Evolutionary conservation across 2,888 invertebrate species (phyloP).

Genomic region (Heterodera filipjevi): DNA sequence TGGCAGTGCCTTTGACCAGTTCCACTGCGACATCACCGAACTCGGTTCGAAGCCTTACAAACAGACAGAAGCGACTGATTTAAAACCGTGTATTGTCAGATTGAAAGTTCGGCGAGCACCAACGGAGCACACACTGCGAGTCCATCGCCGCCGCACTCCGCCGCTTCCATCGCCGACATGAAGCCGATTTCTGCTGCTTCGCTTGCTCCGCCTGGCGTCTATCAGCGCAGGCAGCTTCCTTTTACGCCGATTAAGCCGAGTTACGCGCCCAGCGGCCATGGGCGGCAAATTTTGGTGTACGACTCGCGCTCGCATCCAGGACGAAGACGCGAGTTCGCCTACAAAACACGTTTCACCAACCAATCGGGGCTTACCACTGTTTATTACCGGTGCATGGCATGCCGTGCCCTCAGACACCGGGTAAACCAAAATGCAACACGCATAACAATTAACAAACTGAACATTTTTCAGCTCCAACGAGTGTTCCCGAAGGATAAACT

Average conservation of each 20-base stretch:
- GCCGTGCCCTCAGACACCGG: slow-evolving; percentile 50
- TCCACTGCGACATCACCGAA: slow-evolving; percentile 26
- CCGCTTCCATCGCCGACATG: slow-evolving; percentile 8
- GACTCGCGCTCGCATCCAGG: slow-evolving; percentile 50
- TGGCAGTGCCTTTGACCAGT: slow-evolving; percentile 2
- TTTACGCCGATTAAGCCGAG: slow-evolving; percentile 28
- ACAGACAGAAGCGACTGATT: neutral
- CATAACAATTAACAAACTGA: neutral
- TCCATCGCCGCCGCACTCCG: slow-evolving; percentile 6
- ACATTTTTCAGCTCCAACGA: slow-evolving; percentile 44
- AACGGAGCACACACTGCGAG: slow-evolving; percentile 6
- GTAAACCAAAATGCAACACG: neutral
- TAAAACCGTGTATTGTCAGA: neutral
- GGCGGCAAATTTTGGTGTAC: slow-evolving; percentile 53
- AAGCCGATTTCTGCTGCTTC: slow-evolving; percentile 24
- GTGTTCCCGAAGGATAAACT: slow-evolving; percentile 48
- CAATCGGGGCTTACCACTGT: slow-evolving; percentile 52
- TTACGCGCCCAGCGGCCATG: slow-evolving; percentile 51
- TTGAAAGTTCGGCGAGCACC: slow-evolving; percentile 19
- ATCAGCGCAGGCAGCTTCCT: slow-evolving; percentile 17
- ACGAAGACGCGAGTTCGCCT: slow-evolving; percentile 49
- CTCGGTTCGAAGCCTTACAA: neutral
- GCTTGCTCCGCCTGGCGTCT: slow-evolving; percentile 23
- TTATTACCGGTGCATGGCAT: slow-evolving; percentile 53
- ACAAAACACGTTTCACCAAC: slow-evolving; percentile 50